Percentiles rank a stretch among this genome's conserved stretches.
These are phyloP conservation scores for Acrocephalus scirpaceus DNA, from an alignment of 2,797 vertebrate genomes.

Conservation along the genomic window DNA sequence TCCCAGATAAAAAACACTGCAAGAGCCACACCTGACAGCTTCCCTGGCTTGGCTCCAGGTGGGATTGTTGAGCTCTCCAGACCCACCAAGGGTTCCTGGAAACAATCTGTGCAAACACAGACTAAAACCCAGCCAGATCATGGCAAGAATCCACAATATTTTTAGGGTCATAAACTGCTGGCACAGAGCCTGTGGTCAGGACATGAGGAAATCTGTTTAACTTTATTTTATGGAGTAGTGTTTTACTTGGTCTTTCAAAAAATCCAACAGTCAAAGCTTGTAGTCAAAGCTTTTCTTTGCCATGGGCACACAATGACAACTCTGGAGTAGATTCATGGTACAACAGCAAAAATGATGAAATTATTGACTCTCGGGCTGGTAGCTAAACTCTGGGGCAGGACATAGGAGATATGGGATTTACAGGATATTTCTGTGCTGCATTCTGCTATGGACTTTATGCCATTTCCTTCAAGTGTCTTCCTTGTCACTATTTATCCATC, in stretches of 20 bases:
- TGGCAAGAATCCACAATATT: background rate
- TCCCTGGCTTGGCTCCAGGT: background rate
- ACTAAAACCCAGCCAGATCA: background rate
- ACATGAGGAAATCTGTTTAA: background rate
- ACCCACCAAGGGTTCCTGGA: background rate
- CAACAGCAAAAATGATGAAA: background rate
- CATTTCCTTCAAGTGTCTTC: background rate
- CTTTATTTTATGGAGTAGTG: background rate
- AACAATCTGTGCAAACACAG: background rate
- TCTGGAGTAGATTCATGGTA: background rate
- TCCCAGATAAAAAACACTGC: constrained; percentile 14
- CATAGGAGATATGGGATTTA: background rate
- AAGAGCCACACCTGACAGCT: background rate
- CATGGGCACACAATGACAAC: background rate
- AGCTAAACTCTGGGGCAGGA: background rate
- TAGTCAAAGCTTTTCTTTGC: background rate
- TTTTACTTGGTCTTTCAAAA: background rate
- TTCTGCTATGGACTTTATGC: constrained; percentile 28
- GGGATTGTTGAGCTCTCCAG: background rate
- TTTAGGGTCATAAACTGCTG: background rate
- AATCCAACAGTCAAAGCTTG: background rate
- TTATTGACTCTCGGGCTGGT: background rate
- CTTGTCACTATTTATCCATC: constrained; percentile 37
- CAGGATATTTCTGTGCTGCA: background rate
- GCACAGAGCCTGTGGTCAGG: background rate